Evolutionary conservation across 2,113 vertebrate species (phyloP).

Genomic region (Seriola rivoliana): DNA sequence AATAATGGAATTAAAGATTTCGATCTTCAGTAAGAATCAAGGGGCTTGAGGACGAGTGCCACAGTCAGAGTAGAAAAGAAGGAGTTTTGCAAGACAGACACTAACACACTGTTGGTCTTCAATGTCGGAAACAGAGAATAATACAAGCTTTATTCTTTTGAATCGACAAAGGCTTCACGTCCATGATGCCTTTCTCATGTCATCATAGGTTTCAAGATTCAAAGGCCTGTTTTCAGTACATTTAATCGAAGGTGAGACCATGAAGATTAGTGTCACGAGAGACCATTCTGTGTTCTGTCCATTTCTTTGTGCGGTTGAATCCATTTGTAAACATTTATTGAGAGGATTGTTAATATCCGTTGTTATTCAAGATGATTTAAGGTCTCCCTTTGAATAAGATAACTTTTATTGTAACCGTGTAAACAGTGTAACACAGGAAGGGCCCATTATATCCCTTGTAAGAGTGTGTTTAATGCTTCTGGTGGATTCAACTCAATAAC

Average conservation of each 20-base stretch:
- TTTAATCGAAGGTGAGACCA: conserved; percentile 23
- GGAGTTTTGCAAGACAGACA: neutral
- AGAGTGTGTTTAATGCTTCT: neutral
- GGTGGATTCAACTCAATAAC: conserved; percentile 35
- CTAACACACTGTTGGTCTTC: neutral
- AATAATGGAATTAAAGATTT: too few species aligned
- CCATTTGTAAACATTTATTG: conserved; percentile 13
- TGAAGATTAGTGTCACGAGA: neutral
- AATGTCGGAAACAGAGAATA: neutral
- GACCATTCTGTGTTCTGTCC: neutral
- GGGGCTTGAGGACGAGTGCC: neutral
- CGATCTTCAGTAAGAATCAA: too few species aligned
- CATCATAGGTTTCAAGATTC: conserved; percentile 1
- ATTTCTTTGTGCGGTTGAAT: conserved; percentile 5
- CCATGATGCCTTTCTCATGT: neutral
- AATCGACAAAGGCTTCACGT: neutral
- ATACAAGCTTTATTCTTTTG: neutral
- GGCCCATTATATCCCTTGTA: neutral
- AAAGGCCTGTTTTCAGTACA: neutral
- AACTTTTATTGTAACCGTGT: neutral
- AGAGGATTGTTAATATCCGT: conserved; percentile 4
- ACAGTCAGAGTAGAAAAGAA: neutral
- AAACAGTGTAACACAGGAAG: neutral
- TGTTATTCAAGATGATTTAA: conserved; percentile 9
- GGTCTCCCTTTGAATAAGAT: conserved; percentile 17